These are phyloP conservation scores for Coregonus clupeaformis DNA, from an alignment of 2,113 vertebrate genomes.

Conservation along the genomic window DNA sequence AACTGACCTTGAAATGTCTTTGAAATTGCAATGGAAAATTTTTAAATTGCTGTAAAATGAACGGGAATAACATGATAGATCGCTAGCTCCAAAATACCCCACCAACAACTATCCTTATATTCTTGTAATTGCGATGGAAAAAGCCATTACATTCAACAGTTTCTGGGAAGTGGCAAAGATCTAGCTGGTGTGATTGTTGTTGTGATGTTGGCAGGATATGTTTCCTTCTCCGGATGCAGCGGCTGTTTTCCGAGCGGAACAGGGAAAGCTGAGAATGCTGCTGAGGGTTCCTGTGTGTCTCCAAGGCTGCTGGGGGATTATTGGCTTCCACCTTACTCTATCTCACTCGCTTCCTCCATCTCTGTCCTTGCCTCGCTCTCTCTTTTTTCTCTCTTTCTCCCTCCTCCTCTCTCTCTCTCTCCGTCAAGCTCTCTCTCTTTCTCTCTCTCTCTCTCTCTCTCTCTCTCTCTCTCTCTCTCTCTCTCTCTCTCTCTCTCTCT, in stretches of 20 bases:
- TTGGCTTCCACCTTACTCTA: neutral
- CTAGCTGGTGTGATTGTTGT: neutral
- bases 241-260: slow-evolving; percentile 17
- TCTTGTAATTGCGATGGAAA: neutral
- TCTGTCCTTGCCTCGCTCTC: slow-evolving; percentile 20
- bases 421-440: neutral
- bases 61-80: neutral
- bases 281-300: slow-evolving; percentile 18
- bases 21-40: neutral
- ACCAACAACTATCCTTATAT: neutral
- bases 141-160: neutral
- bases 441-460: neutral
- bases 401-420: neutral
- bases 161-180: neutral
- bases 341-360: slow-evolving; percentile 8
- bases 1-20: neutral
- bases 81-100: neutral
- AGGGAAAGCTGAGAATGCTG: slow-evolving; percentile 27
- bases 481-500: neutral
- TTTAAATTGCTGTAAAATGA: neutral
- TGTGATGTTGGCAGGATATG: slow-evolving; percentile 29
- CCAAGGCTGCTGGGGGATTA: slow-evolving; percentile 1
- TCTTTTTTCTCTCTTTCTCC: neutral
- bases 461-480: neutral
- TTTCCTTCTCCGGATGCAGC: slow-evolving; percentile 38